Conservation (phyloP, 2,797 vertebrate species). For the Remorina albescens region DNA sequence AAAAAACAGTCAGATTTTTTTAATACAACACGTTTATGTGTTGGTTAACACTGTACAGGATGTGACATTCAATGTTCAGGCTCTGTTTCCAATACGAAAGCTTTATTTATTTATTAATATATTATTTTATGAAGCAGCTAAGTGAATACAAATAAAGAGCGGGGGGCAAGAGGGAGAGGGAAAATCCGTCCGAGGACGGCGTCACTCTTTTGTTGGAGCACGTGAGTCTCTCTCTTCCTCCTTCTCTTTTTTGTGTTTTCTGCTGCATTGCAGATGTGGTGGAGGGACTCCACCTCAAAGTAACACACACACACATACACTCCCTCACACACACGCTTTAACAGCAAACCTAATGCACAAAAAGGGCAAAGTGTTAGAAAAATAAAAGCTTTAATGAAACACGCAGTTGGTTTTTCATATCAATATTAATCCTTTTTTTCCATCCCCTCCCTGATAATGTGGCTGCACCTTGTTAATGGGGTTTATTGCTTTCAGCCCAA, state of each 20-base stretch:
- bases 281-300: conserved; percentile 83
- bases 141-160: not conserved
- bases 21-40: conserved; percentile 17
- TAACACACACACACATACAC: conserved; percentile 49
- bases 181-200: conserved; percentile 62
- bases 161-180: conserved; percentile 1
- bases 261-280: conserved; percentile 89
- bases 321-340: conserved; percentile 26
- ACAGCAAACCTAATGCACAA: conserved; percentile 49
- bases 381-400: conserved; percentile 73
- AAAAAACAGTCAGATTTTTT: conserved; percentile 12
- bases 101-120: conserved; percentile 17
- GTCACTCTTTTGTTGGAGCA: conserved; percentile 73
- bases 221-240: conserved; percentile 66
- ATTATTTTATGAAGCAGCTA: conserved; percentile 12
- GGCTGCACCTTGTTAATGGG: conserved; percentile 77
- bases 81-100: conserved; percentile 33
- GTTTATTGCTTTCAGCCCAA: conserved; percentile 78
- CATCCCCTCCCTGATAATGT: conserved; percentile 59
- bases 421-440: conserved; percentile 57
- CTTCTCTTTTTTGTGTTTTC: conserved; percentile 76
- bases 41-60: conserved; percentile 10
- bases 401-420: conserved; percentile 62
- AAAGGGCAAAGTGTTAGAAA: conserved; percentile 66
- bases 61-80: conserved; percentile 12